Conservation (phyloP, 2,113 vertebrate genomes). For the Plecturocebus donacophilus region DNA sequence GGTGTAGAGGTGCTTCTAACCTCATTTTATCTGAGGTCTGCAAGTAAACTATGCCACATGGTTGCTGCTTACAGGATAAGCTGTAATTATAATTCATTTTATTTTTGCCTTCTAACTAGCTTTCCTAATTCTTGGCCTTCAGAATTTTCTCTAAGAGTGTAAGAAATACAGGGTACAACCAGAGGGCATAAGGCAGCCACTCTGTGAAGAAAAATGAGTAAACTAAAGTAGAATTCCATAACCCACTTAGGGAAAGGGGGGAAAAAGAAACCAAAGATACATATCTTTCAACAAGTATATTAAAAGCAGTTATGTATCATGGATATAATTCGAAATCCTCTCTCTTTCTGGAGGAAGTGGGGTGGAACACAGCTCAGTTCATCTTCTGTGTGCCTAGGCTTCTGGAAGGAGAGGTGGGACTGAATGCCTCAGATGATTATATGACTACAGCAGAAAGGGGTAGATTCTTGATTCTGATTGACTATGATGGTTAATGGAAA, state of each 20-base stretch:
- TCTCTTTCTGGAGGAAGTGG: background rate
- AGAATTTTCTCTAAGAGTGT: constrained; percentile 39
- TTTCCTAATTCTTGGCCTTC: constrained; percentile 35
- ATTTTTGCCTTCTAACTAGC: constrained; percentile 32
- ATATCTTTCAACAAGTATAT: background rate
- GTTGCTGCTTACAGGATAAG: background rate
- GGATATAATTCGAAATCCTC: background rate
- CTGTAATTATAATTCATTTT: background rate
- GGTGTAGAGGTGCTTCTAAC: background rate
- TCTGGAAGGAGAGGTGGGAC: background rate
- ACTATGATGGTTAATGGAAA: background rate
- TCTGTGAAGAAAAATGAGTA: background rate
- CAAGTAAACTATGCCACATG: background rate
- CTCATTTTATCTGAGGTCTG: background rate
- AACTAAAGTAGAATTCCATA: background rate
- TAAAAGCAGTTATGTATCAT: background rate
- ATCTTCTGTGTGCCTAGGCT: background rate
- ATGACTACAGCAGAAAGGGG: background rate
- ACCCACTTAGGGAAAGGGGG: background rate
- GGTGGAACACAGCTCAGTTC: background rate
- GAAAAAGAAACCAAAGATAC: background rate
- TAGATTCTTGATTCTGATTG: background rate
- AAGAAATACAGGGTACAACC: background rate
- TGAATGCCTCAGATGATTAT: background rate
- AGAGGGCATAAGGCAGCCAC: background rate